Base-by-base conservation (phyloP, 1,140 invertebrate species). In the Lepidurus apus region DNA sequence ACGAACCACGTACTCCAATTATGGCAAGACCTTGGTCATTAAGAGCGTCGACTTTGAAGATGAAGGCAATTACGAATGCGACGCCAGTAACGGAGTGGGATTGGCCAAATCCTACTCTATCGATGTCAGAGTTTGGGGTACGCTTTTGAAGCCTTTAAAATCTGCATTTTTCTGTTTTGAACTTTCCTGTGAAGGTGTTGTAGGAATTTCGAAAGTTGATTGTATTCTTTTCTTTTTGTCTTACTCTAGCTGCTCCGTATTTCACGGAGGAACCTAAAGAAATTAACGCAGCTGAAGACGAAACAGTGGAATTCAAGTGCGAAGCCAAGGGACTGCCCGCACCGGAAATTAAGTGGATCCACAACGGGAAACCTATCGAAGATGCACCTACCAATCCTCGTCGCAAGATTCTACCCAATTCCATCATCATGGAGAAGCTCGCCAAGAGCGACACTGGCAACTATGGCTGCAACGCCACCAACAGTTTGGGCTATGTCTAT, bases 401-500 rank as follows among this genome's bases (percentile, higher is more conserved):
- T 75, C 87, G 89, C 78, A 87, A 84, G 80, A 89, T 94, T 11
- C 87, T 87, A 0, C 83, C 88, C 0, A 92, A 96, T 83, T 91
- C 89, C 45, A 93, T 99, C 73, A 88, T 91, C 2, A 94, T 99
- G 80, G 89, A 91, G 13, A 91, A 93, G 81, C 86, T 99, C 24
- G 87, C 89, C 21, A 96, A 96, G 85, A 89, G 89, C 65, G 98
- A 99, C 85, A 98, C 96, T 7, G 96, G 95, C 79, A 88, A 90
- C 73, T 88, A 90, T 81, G 97, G 98, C 74, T 99, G 98, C 86
- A 99, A 99, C 87, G 97, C 97, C 1, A 98, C 96, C 79, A 99
- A 99, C 85, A 93, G 92, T n/a, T 89, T 96, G 81, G 98, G 98
- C 43, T 99, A 99, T 86, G 94, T 98, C 13, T 99, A 97, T 87